A percentile compares a stretch with the other conserved stretches of the same genome.
These are phyloP conservation scores for Geotria australis DNA, from an alignment of 2,797 vertebrate genomes.

Conservation along the genomic window DNA sequence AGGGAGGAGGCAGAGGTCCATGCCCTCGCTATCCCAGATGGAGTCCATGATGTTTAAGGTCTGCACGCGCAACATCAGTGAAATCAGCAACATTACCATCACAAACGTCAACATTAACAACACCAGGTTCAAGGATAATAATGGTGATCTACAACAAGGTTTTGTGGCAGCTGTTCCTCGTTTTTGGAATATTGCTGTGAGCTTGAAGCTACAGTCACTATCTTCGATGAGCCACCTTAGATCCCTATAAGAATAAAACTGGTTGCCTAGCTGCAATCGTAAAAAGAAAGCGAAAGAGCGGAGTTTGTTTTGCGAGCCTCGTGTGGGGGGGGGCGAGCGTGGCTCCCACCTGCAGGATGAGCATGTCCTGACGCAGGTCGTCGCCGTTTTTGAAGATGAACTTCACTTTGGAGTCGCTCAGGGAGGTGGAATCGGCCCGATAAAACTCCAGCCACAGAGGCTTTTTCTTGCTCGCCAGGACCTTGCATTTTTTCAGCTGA, in stretches of 20 bases:
- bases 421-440: constrained; percentile 49
- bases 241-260: neutral
- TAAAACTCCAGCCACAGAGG: constrained; percentile 90
- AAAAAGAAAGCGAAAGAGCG: too few relatives aligned
- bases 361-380: constrained; percentile 88
- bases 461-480: constrained; percentile 98
- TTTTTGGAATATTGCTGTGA: too few relatives aligned
- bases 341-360: constrained; percentile 58
- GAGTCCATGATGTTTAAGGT: constrained; percentile 94
- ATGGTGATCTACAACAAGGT: too few relatives aligned
- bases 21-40: constrained; percentile 80
- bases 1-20: constrained; percentile 64
- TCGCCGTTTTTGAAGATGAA: constrained; percentile 96
- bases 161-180: too few relatives aligned
- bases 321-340: too few relatives aligned
- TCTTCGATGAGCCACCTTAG: too few relatives aligned
- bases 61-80: constrained; percentile 8
- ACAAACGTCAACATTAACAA: too few relatives aligned
- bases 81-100: too few relatives aligned
- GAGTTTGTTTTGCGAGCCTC: too few relatives aligned
- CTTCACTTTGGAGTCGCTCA: constrained; percentile 37
- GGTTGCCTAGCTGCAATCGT: too few relatives aligned
- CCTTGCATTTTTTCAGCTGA: constrained; percentile 89
- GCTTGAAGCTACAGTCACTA: too few relatives aligned
- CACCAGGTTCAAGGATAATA: too few relatives aligned